Percentiles rank a stretch among this genome's conserved stretches.
Conservation (phyloP, 1,140 invertebrate species). For the Homarus americanus region DNA sequence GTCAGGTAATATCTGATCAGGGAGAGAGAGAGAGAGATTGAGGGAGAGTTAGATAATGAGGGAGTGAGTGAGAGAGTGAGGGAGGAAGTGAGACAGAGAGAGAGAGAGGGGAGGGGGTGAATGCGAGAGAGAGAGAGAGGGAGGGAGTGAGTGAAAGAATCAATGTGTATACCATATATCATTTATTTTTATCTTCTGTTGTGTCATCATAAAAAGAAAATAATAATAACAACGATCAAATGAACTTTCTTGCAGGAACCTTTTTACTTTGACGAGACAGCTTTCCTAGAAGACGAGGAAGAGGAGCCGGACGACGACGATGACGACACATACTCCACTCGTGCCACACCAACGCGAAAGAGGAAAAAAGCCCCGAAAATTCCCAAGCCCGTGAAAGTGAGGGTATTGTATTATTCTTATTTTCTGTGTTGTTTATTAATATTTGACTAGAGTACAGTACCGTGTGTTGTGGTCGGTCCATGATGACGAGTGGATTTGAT, state of each 20-base stretch:
- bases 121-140: background rate
- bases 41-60: background rate
- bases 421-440: too few species aligned
- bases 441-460: too few species aligned
- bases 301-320: slow-evolving; percentile 73
- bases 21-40: background rate
- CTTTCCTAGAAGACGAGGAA: slow-evolving; percentile 71
- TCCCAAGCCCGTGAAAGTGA: slow-evolving; percentile 60
- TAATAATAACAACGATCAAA: too few species aligned
- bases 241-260: slow-evolving; percentile 30
- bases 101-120: background rate
- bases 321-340: slow-evolving; percentile 66
- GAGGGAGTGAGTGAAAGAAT: background rate
- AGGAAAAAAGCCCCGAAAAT: slow-evolving; percentile 58
- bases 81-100: background rate
- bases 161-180: too few species aligned
- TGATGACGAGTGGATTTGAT: too few species aligned
- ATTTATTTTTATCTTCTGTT: too few species aligned
- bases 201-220: too few species aligned
- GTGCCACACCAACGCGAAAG: slow-evolving; percentile 45
- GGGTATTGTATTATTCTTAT: background rate
- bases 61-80: background rate
- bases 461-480: too few species aligned
- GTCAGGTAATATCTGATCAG: too few species aligned
- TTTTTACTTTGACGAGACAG: slow-evolving; percentile 67